Base-by-base conservation (phyloP, 2,113 vertebrate genomes). In the Cyanoderma ruficeps region DNA sequence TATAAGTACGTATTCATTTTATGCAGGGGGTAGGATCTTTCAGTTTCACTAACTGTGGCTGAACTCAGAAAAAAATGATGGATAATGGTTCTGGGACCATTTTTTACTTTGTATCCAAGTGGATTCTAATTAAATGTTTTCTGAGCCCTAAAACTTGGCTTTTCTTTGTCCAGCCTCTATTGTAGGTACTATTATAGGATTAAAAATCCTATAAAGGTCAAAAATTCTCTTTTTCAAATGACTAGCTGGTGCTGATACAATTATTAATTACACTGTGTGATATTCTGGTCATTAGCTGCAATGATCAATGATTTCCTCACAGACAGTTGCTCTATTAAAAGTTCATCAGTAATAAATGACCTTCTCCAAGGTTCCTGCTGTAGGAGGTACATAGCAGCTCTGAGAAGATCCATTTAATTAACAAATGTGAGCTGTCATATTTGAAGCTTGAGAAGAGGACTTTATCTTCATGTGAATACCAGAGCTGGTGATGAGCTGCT, bases 231-330 rank as follows among this genome's bases (percentile, higher is more conserved):
- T 90, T 92, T 78, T 39, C n/a, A 65, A 81, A 84, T 63, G n/a
- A n/a, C 18, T 91, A 75, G 69, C 55, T 71, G 49, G 14, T 78
- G 22, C 61, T 91, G 56, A 44, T 93, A 79, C 12, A 94, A 47
- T 83, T 91, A 76, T 87, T 81, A 96, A 96, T 97, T 95, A 90
- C 92, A 77, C n/a, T 60, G 15, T 70, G 50, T 77, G 53, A 50
- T 68, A 59, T 90, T 91, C 70, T 81, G 39, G 59, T 86, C 86
- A 87, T 95, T 87, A 92, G 69, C 37, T 3, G 2, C 52, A 87
- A 72, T 91, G 83, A 96, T 96, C 85, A 92, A 79, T 92, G 22
- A 88, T 77, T 95, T 85, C 74, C 63, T 74, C 55, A 28, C 74
- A 95, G 85, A 76, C 50, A 69, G 84, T 14, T 57, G 60, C 86